Evolutionary conservation across 35 echinoderm and acorn worm species (phyloP), one percentile per base, ranked within the genome.

Genomic region (Heliocidaris erythrogramma): DNA sequence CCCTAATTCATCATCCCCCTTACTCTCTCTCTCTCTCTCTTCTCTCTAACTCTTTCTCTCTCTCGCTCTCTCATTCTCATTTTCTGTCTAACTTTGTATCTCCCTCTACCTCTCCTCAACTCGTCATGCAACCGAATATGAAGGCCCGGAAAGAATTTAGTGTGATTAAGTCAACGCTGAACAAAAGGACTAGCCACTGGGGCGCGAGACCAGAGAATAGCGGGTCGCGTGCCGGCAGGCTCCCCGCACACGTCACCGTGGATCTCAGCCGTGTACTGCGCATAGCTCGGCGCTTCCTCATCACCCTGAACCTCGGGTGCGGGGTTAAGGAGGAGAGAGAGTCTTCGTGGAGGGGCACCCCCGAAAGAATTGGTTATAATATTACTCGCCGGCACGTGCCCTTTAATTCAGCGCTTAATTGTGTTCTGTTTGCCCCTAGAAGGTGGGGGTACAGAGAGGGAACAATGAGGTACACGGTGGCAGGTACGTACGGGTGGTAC

Each of bases 91-190:
- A 29, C 31, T 32, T 32, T 86, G n/a, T 32, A 42, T 89, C 87
- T 89, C 87, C 31, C 10, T 48, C 87, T 31, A 31, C 87, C 87
- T n/a, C 87, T 48, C 29, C 10, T 24, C 30, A n/a, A 78, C 27
- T n/a, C 65, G 65, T 18, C 65, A 78, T 47, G 87, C 87, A 89
- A 89, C 87, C 87, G 47, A 48, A 89, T 92, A 30, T 92, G 48
- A 92, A 56, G 91, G 18, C 91, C 91, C 91, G 91, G 91, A 92
- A 92, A 92, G 91, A 92, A 92, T 92, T 92, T 92, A 92, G 91
- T 48, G 91, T 59, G 91, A 92, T 92, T 92, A 92, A 92, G 91
- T 92, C 91, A 92, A 92, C 31, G 5, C 91, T 6, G 14, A 92
- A 92, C 91, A 92, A 92, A 56, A 13, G 48, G 48, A 92, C 49